Evolutionary conservation across 2,113 vertebrate species (phyloP), one percentile per base, ranked within the genome.

Genomic region (Arizona elegans): DNA sequence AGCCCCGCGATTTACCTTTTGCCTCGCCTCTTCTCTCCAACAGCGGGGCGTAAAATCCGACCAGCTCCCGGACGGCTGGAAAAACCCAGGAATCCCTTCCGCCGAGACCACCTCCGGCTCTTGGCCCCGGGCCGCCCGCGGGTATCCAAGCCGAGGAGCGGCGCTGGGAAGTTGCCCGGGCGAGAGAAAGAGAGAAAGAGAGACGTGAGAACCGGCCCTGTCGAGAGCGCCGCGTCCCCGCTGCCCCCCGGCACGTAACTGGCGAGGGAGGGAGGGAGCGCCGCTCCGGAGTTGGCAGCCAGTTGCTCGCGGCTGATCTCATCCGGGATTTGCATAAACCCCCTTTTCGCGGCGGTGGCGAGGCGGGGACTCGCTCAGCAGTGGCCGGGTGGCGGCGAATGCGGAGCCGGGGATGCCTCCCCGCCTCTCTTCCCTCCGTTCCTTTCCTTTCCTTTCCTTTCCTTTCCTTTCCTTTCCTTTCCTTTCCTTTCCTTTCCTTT

Each of bases 261-360:
- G 90, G 26, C 52, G 65, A 91, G 75, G 10, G 47, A 26, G 75
- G 10, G 47, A 26, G 62, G 58, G 26, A 88, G 91, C 17, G 47
- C 33, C 5, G 91, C 91, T 47, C 87, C 13, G 92, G 50, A 89
- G 88, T 52, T 38, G 92, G 87, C 38, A 15, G 92, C 92, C 88
- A 86, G 65, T 86, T 89, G 88, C 70, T 92, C 17, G 65, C 24
- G 54, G 70, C 88, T 90, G 88, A 93, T 85, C 92, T 93, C 92
- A 90, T 59, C 88, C 75, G 19, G 75, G 1, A 53, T 93, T 90
- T 90, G 92, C 92, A 86, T 85, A 75, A 23, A 59, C 26, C 2
- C 50, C 24, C 26, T 38, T 29, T 23, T 38, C 86, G 6, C 91
- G 17, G 6, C 47, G 17, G 19, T 29, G 58, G 47, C 4, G 91